Base-by-base conservation (phyloP, 1,140 invertebrate genomes). In the Gerris buenoi region DNA sequence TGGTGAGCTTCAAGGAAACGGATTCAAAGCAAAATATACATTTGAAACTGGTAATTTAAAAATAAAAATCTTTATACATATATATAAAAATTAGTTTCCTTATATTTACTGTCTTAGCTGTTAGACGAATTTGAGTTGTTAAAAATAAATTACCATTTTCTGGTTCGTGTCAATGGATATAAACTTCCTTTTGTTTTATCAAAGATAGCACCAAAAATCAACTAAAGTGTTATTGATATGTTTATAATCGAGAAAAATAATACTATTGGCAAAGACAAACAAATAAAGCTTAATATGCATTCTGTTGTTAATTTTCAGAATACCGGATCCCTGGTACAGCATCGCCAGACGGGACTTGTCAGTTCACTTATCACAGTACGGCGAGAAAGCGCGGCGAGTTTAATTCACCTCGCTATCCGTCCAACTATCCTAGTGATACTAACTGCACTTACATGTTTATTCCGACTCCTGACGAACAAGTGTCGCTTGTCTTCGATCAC, bases 311-410 rank as follows among this genome's bases (percentile, higher is more conserved):
- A 67, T 73, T 70, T 74, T 76, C 82, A 84, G 91, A 95, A 78
- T 95, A 94, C 76, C 90, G 88, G 67, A 91, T 98, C 73, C 91
- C 93, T n/a, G 95, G 95, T 29, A 96, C 93, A 0, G 89, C 92
- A 18, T 88, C 91, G 15, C 91, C 92, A 0, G 88, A 91, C 73
- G 91, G 91, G 68, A 87, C 83, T 68, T 98, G 95, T 77, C 86
- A 85, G 60, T 98, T 97, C 77, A 89, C 89, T 0, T 98, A 97
- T 79, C 83, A 85, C 66, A 95, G 92, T 77, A 85, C 84, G 68
- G 88, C 86, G 58, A 83, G 86, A 71, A 94, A 93, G 76, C 83
- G 84, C 63, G 95, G 95, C 22, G 89, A 92, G 71, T 93, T 97
- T 76, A 97, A 97, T 78, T 96, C 93, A 22, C 95, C 95, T 14